phyloP scores from a whole-genome alignment of 2,113 vertebrate species.

The Oreamnos americanus region DNA sequence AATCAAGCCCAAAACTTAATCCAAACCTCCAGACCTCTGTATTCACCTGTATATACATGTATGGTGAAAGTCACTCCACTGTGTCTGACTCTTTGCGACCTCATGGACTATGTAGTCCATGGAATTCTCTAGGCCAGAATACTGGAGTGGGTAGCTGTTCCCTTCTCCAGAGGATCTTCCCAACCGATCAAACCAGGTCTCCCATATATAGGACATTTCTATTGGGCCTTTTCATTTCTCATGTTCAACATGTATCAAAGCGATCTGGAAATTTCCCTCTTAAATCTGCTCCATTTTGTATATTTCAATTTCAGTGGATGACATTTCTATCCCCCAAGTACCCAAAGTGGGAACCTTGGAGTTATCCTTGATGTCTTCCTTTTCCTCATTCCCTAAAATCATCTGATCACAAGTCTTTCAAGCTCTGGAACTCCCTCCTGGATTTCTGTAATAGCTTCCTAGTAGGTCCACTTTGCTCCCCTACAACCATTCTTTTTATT shows the following conservation, averaged over 20 bases:
- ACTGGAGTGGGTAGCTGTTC: neutral
- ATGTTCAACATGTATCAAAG: neutral
- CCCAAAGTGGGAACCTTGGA: neutral
- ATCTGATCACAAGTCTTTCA: neutral
- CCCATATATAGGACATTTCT: neutral
- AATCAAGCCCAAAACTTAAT: neutral
- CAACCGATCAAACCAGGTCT: neutral
- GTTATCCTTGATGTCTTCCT: neutral
- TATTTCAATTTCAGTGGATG: neutral
- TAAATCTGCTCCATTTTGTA: neutral
- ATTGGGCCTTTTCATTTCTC: neutral
- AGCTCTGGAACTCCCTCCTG: neutral
- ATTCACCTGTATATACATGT: neutral
- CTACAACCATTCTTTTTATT: neutral
- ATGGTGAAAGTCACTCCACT: neutral
- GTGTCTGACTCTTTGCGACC: neutral
- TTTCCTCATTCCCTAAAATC: neutral
- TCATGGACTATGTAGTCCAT: neutral
- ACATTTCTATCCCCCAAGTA: neutral
- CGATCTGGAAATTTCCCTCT: neutral
- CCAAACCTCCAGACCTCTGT: neutral
- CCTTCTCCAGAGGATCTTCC: neutral
- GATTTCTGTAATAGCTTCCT: neutral
- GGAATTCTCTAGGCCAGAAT: neutral
- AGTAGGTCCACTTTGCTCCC: neutral